These are phyloP conservation scores for Chinchilla lanigera DNA, from an alignment of 2,113 vertebrate species.

Conservation along the genomic window DNA sequence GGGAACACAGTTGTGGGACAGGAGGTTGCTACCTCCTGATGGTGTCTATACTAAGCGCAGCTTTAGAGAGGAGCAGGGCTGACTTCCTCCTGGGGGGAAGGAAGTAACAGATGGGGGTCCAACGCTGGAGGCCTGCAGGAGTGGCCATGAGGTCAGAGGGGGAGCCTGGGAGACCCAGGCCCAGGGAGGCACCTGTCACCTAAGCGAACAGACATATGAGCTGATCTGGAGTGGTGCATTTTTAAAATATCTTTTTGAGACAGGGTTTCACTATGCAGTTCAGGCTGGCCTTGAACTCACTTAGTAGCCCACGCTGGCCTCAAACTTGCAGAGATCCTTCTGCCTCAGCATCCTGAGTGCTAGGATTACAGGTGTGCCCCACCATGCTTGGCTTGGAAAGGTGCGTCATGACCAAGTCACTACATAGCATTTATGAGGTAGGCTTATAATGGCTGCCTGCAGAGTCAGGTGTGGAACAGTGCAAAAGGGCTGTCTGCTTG, in stretches of 20 bases:
- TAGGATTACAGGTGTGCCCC: not conserved
- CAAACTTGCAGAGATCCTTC: not conserved
- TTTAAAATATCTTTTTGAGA: not conserved
- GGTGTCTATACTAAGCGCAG: not conserved
- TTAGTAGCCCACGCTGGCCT: not conserved
- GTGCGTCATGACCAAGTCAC: not conserved
- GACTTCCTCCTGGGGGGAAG: not conserved
- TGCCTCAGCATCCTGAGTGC: not conserved
- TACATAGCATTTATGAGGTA: not conserved
- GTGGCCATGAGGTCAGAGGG: not conserved
- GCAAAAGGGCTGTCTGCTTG: not conserved
- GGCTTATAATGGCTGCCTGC: not conserved
- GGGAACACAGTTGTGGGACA: too few species aligned
- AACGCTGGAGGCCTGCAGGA: not conserved
- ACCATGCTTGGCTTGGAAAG: not conserved
- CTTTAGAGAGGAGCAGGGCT: not conserved
- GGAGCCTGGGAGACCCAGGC: not conserved
- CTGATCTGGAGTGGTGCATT: not conserved
- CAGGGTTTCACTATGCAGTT: not conserved
- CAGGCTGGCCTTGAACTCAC: not conserved
- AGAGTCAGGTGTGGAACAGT: not conserved
- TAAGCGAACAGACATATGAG: not conserved
- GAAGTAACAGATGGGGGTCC: not conserved
- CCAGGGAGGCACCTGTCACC: not conserved
- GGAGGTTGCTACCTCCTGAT: rapidly evolving